Base-by-base conservation (phyloP, 2,888 invertebrate species). In the Drosophila robusta region DNA sequence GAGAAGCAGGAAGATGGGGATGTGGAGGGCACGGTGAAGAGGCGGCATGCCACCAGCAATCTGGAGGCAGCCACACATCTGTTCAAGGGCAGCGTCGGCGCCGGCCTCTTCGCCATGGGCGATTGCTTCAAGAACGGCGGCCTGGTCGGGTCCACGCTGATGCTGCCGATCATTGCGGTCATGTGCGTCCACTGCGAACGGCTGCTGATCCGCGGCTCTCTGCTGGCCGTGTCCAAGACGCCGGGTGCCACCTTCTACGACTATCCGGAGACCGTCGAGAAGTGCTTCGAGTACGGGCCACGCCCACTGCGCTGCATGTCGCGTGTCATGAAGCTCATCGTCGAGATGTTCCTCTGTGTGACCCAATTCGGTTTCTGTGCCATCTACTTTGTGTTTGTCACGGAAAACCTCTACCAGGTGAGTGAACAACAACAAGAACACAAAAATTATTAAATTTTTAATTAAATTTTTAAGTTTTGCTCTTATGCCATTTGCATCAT, bases 361-460 rank as follows among this genome's bases (percentile, higher is more conserved):
- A 99, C 98, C 12, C 99, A 99, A 93, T 94, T 99, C 51, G 99
- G 99, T 61, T 99, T 99, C 93, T 99, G 99, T 92, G 98, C 98
- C 90, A 97, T 99, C 11, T 99, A 99, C 92, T 96, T 98, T 89
- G 97, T 98, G 8, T 99, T 99, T 91, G 96, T 99, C 76, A 96
- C 98, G 0, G 95, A 95, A 70, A 98, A 97, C 91, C 92, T 97
- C 42, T 93, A 96, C 92, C 95, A 96, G 94, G 90, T 90, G 45
- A 68, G 84, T 52, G 1, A 26, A 34, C 5, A 36, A 36, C 0
- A n/a, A 7, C 4, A n/a, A n/a, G 18, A 11, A 22, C 4, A 22
- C 7, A 12, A 34, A 34, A 12, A 34, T 8, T 29, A 2, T 29
- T 0, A 2, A 8, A 9, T 8, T 0, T 29, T n/a, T n/a, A n/a